A percentile compares a stretch with the other conserved stretches of the same genome.
Evolutionary conservation across 35 echinoderm and acorn worm genomes (phyloP).

Genomic region (Eucidaris tribuloides): DNA sequence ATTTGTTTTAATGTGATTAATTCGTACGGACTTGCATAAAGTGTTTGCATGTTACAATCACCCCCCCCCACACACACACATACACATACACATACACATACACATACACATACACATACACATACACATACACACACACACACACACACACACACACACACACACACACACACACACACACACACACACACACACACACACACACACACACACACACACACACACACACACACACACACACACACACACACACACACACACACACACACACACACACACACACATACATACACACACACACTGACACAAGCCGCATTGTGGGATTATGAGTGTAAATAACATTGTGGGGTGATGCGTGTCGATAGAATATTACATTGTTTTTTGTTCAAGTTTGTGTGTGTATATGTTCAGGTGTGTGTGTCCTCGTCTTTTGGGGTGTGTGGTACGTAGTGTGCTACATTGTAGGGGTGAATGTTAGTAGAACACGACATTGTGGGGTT

Average conservation of each 20-base stretch:
- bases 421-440: background rate
- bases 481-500: background rate
- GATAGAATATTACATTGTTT: too few species aligned
- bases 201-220: background rate
- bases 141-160: background rate
- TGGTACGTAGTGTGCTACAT: background rate
- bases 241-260: background rate
- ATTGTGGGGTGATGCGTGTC: too few species aligned
- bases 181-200: background rate
- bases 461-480: background rate
- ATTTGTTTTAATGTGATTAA: too few species aligned
- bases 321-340: too few species aligned
- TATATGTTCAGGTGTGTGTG: background rate
- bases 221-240: background rate
- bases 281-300: background rate
- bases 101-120: background rate
- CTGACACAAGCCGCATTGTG: too few species aligned
- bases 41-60: too few species aligned
- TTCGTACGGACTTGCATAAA: too few species aligned
- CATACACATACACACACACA: background rate
- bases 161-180: background rate
- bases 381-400: too few species aligned
- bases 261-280: background rate
- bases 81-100: background rate
- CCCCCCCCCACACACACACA: too few species aligned